A percentile compares a stretch with the other conserved stretches of the same genome.
These are phyloP conservation scores for Harpalus rubripes DNA, from an alignment of 2,888 invertebrate genomes.

Conservation along the genomic window DNA sequence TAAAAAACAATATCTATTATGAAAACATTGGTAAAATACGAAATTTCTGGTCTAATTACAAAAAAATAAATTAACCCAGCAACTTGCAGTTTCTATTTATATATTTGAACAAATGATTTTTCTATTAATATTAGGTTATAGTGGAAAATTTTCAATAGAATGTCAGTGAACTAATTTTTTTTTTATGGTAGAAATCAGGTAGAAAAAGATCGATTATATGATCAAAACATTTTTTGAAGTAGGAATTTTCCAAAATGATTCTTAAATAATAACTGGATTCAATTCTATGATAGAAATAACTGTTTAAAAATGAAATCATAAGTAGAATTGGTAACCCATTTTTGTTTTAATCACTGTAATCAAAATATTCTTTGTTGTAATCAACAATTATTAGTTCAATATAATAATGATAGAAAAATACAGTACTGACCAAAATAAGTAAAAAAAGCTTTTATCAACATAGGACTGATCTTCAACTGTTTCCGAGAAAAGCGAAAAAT, in stretches of 20 bases:
- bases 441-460: too few species aligned
- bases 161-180: neutral
- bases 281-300: too few species aligned
- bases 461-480: too few species aligned
- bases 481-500: too few species aligned
- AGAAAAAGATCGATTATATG: neutral
- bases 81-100: neutral
- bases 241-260: neutral
- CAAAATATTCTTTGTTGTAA: too few species aligned
- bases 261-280: neutral
- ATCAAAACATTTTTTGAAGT: neutral
- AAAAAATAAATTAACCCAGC: neutral
- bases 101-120: neutral
- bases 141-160: neutral
- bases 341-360: too few species aligned
- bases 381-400: too few species aligned
- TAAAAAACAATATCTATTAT: neutral
- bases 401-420: too few species aligned
- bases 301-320: too few species aligned
- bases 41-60: neutral
- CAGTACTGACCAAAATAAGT: too few species aligned
- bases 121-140: neutral
- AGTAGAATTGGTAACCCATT: too few species aligned
- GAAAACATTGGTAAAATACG: neutral
- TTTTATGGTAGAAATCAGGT: neutral